Conservation (phyloP, 2,797 vertebrate genomes). For the Tragopan temminckii region DNA sequence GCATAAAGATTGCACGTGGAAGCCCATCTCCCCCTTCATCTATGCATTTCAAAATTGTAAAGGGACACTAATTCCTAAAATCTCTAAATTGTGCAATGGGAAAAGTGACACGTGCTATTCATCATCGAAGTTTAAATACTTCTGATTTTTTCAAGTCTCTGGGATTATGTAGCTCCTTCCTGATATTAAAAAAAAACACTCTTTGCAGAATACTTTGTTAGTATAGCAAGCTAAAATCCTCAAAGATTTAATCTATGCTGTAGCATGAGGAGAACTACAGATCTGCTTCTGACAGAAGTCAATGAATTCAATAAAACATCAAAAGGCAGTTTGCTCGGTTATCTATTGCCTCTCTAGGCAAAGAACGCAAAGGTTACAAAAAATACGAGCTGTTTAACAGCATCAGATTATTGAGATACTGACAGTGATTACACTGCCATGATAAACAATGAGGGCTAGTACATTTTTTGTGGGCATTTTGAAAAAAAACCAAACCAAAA, state of each 20-base stretch:
- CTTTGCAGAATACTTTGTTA: background rate
- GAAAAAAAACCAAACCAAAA: background rate
- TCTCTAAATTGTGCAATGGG: background rate
- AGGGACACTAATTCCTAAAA: conserved; percentile 4
- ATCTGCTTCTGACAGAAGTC: conserved; percentile 41
- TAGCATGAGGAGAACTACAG: conserved; percentile 31
- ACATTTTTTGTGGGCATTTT: background rate
- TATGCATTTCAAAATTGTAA: background rate
- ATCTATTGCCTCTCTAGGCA: conserved; percentile 33
- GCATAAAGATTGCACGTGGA: background rate
- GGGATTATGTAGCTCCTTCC: background rate
- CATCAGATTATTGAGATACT: background rate
- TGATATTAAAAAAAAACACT: background rate
- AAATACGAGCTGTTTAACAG: conserved; percentile 38
- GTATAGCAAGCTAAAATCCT: conserved; percentile 26
- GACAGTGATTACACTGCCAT: background rate
- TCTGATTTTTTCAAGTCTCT: background rate
- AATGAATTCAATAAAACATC: conserved; percentile 61
- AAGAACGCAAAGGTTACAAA: conserved; percentile 56
- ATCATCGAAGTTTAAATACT: conserved; percentile 19
- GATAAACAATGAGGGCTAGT: background rate
- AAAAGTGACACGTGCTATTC: conserved; percentile 20
- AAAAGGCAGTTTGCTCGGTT: conserved; percentile 58
- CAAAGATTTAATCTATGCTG: conserved; percentile 29
- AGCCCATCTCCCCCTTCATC: background rate